Percentiles rank a stretch among this genome's conserved stretches.
These are phyloP conservation scores for Schizopygopsis pylzovi DNA, from an alignment of 2,797 vertebrate species.

Conservation along the genomic window DNA sequence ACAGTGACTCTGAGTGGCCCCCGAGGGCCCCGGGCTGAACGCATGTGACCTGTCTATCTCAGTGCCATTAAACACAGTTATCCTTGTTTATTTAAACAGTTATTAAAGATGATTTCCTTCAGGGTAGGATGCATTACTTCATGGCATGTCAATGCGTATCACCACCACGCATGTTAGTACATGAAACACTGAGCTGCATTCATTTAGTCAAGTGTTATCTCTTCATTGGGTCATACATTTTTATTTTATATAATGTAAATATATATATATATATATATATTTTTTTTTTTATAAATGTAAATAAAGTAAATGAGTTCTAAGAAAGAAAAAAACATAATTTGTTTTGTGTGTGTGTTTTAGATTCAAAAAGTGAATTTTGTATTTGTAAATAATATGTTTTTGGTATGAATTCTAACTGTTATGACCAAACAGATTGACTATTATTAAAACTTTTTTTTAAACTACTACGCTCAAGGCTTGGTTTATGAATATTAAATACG, in stretches of 20 bases:
- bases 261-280: no score
- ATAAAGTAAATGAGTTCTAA: no score
- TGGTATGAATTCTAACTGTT: background rate
- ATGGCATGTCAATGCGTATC: background rate
- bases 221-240: background rate
- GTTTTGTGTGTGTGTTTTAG: background rate
- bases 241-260: background rate
- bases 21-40: background rate
- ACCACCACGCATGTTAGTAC: background rate
- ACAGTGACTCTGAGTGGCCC: background rate
- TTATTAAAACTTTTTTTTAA: background rate
- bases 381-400: background rate
- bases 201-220: background rate
- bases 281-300: background rate
- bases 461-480: background rate
- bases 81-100: background rate
- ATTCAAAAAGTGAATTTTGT: background rate
- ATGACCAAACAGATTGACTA: background rate
- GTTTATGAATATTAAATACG: background rate
- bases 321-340: no score
- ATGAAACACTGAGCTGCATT: background rate
- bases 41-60: background rate
- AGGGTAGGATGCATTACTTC: background rate
- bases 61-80: background rate
- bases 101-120: background rate